Evolutionary conservation across 2,888 invertebrate genomes (phyloP), one percentile per base, ranked within the genome.

Genomic region (Alsophila aescularia): DNA sequence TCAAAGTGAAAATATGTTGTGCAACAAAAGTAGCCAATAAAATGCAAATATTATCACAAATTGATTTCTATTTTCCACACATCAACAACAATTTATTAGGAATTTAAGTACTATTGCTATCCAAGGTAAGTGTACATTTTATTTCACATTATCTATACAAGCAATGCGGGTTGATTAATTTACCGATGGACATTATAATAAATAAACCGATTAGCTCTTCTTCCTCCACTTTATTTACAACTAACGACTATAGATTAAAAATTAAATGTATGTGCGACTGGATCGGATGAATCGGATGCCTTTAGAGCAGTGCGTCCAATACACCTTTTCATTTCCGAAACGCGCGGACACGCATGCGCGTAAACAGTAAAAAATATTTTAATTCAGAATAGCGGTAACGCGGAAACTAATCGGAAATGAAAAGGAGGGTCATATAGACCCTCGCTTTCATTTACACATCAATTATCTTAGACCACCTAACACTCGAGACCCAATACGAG

Each of bases 151-250:
- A 54, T 42, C 52, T 52, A 44, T 48, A 57, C 55, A 62, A 54
- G 60, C 58, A 52, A 36, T 62, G 61, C 53, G 43, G 50, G 29
- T 54, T 51, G 52, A 59, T 65, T 45, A 13, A 36, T 12, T 42
- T 47, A 43, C 34, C 24, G n/a, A 47, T 44, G 57, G 48, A 48
- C 45, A 37, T 44, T n/a, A 54, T 37, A 59, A 61, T 58, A 57
- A 60, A 60, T 60, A 59, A 62, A 65, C 52, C 56, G 44, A 62
- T 62, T 57, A 55, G 44, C 47, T 58, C 52, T 14, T 55, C 44
- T 54, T 24, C 48, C 44, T 42, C 45, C 47, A 62, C 61, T 65
- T 67, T 74, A 73, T 76, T 73, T 76, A 74, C 73, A 73, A 64
- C 68, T 74, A 74, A 68, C 67, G 49, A 69, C 69, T 70, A 71